Evolutionary conservation across 2,888 invertebrate species (phyloP).

Genomic region (Epistrophe grossulariae): DNA sequence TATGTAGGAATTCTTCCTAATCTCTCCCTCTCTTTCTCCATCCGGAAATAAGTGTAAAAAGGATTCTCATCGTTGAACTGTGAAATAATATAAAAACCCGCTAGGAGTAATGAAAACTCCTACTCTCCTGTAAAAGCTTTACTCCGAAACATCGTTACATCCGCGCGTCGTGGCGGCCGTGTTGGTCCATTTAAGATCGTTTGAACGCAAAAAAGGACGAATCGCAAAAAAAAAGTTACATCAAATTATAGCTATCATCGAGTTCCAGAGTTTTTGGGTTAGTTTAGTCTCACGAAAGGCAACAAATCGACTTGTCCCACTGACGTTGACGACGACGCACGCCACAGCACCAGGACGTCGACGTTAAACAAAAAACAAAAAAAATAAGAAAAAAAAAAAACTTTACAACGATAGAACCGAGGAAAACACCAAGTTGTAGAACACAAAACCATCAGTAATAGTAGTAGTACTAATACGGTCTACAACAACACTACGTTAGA

Average conservation of each 20-base stretch:
- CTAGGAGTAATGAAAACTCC: conserved; percentile 81
- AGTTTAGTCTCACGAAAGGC: conserved; percentile 67
- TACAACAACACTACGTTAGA: conserved; percentile 68
- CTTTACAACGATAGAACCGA: conserved; percentile 31
- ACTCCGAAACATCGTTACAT: conserved; percentile 77
- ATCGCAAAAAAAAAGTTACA: conserved; percentile 6
- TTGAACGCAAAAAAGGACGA: conserved; percentile 22
- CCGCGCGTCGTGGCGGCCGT: conserved; percentile 40
- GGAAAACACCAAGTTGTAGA: conserved; percentile 65
- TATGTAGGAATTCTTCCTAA: conserved; percentile 9
- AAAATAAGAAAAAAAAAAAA: background rate
- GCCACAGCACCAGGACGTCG: conserved; percentile 19
- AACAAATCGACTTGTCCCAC: conserved; percentile 73
- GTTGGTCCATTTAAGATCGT: conserved; percentile 59
- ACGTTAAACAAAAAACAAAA: background rate
- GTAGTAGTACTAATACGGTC: conserved; percentile 70
- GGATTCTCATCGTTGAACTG: conserved; percentile 69
- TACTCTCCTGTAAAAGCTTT: conserved; percentile 81
- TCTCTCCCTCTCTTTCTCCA: conserved; percentile 36
- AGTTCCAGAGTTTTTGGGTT: conserved; percentile 63
- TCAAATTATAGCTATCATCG: conserved; percentile 28
- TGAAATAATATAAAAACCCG: conserved; percentile 80
- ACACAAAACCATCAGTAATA: conserved; percentile 66
- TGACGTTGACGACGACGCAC: conserved; percentile 74
- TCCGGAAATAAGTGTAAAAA: conserved; percentile 29